Evolutionary conservation across 2,113 vertebrate species (phyloP).

Genomic region (Tichodroma muraria): DNA sequence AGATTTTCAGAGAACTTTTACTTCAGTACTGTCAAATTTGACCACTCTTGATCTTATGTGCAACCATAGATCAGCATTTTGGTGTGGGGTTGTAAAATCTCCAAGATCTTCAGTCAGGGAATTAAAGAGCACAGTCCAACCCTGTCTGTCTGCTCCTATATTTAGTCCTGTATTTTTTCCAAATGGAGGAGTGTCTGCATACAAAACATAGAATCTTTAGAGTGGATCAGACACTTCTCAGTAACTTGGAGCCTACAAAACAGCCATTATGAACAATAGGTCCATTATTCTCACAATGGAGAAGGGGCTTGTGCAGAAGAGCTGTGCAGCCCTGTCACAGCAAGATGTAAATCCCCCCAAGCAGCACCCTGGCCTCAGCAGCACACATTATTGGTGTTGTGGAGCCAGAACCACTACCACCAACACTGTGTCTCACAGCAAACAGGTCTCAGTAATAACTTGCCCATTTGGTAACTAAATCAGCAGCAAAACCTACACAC

Average conservation of each 20-base stretch:
- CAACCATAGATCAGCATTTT: neutral
- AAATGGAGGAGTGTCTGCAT: neutral
- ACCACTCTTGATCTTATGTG: neutral
- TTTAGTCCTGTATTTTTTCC: neutral
- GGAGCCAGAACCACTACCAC: neutral
- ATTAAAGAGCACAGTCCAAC: neutral
- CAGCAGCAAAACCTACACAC: neutral
- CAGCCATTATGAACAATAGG: neutral
- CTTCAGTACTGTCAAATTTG: neutral
- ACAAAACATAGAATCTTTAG: neutral
- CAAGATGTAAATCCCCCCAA: neutral
- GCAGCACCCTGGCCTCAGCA: rapidly evolving
- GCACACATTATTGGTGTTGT: neutral
- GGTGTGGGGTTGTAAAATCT: neutral
- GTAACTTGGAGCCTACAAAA: neutral
- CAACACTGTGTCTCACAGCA: neutral
- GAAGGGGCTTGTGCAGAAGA: neutral
- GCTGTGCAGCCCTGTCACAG: neutral
- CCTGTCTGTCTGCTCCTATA: neutral
- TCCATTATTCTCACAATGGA: neutral
- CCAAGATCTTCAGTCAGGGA: neutral
- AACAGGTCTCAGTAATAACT: neutral
- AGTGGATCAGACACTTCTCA: neutral
- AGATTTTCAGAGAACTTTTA: neutral
- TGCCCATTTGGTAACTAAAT: neutral